Base-by-base conservation (phyloP, 1,140 invertebrate species). In the Uloborus diversus region DNA sequence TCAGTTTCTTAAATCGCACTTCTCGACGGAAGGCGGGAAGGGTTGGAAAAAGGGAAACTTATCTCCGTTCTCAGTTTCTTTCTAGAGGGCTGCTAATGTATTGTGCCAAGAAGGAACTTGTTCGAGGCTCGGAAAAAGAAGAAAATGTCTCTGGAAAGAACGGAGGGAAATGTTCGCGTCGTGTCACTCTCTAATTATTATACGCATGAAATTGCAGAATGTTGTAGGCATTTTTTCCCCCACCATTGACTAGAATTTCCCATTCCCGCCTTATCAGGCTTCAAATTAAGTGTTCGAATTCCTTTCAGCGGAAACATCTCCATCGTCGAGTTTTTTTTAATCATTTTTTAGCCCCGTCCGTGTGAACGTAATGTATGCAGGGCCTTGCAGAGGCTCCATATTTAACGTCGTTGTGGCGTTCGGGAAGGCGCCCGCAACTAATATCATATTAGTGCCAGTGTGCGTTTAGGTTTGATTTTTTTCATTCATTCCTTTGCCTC, bases 381-480 rank as follows among this genome's bases (percentile, higher is more conserved):
- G 53, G 65, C 33, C 35, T 28, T 20, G 56, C 69, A 61, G 76
- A 79, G 76, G 64, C 68, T 79, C 59, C 69, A 69, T 79, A 79
- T 79, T 69, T 79, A 65, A 79, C 69, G 76, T 79, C 68, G 76
- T 69, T 79, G 69, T 68, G 64, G 68, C 37, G 23, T 17, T 30
- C 17, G n/a, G 20, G 33, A 65, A 57, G 32, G 42, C 49, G 30
- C 13, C 53, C 32, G 73, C 32, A 49, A 35, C 76, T 61, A 79
- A 79, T 79, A 79, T 79, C 69, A 79, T 79, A 79, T 79, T 79
- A 79, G 76, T 69, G 49, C 69, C 64, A n/a, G n/a, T 69, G 37
- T 35, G 53, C 76, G 32, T 79, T 79, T 79, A 68, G 49, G 56
- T 47, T 66, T 66, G 61, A 66, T 78, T 78, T 66, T 75, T 32